Base-by-base conservation (phyloP, 2,888 invertebrate genomes). In the Crematogaster levior region DNA sequence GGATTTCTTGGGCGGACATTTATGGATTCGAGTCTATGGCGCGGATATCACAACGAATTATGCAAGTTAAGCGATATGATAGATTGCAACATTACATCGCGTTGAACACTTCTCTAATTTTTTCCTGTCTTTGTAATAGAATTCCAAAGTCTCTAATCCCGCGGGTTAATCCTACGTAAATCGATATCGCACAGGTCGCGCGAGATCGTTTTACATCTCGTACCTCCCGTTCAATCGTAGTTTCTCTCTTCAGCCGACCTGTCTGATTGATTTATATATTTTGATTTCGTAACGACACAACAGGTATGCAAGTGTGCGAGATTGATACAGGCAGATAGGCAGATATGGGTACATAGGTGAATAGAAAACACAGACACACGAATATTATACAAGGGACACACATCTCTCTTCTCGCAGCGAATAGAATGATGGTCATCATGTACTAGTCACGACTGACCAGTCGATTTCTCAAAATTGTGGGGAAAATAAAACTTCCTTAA, bases 111-210 rank as follows among this genome's bases (percentile, higher is more conserved):
- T 58, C 56, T 74, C 80, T 63, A 56, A 30, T 82, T 83, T 77
- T 81, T 15, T 1, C 1, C 15, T 30, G 21, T 53, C 7, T 3
- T 30, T 70, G 53, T 40, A 72, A 56, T 58, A 56, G 15, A 40
- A 40, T 27, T 72, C 75, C 73, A 46, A 81, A 81, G 84, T 79
- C 70, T 56, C 68, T 66, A 81, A 85, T 85, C 80, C 48, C 60
- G 58, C 72, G 85, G 85, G 83, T 81, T 84, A 65, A 72, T 56
- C 34, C 21, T 1, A n/a, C 15, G 86, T 84, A 83, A 87, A 73
- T 18, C 43, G 75, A 83, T 72, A 85, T 58, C 37, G 18, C 18
- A 34, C 60, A n/a, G 53, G 12, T 18, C 37, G 60, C 37, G 24
- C 37, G 24, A 75, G 70, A 88, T 87, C 83, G 51, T 66, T 81